Conservation (phyloP, 2,797 vertebrate species). For the Rousettus madagascariensis region DNA sequence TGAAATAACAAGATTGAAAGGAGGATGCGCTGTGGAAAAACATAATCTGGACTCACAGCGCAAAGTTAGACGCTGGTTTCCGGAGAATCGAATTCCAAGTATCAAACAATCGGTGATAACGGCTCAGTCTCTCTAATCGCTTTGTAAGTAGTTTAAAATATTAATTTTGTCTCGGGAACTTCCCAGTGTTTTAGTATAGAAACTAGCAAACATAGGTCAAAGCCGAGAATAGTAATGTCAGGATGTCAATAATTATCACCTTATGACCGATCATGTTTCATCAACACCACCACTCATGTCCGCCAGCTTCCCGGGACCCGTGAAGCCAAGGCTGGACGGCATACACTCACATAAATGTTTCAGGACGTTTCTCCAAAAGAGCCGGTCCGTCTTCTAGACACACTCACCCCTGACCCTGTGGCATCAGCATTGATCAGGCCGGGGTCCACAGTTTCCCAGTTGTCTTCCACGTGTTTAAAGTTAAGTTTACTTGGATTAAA, state of each 20-base stretch:
- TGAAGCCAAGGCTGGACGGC: background rate
- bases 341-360: background rate
- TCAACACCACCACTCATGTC: accelerated
- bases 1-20: slow-evolving; percentile 46
- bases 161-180: background rate
- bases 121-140: background rate
- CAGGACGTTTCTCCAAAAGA: background rate
- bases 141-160: background rate
- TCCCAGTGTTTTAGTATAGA: background rate
- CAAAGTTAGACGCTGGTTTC: background rate
- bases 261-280: background rate
- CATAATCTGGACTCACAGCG: background rate
- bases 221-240: background rate
- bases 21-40: background rate
- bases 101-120: background rate
- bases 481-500: background rate
- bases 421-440: background rate
- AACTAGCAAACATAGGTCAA: background rate
- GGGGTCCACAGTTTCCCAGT: background rate
- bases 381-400: background rate
- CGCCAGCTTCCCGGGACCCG: background rate
- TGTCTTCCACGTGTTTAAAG: background rate
- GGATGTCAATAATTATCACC: background rate
- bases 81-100: background rate
- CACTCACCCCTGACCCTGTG: background rate